phyloP scores from a whole-genome alignment of 1,140 invertebrate species.

The roundworm (Caenorhabditis elegans) region DNA sequence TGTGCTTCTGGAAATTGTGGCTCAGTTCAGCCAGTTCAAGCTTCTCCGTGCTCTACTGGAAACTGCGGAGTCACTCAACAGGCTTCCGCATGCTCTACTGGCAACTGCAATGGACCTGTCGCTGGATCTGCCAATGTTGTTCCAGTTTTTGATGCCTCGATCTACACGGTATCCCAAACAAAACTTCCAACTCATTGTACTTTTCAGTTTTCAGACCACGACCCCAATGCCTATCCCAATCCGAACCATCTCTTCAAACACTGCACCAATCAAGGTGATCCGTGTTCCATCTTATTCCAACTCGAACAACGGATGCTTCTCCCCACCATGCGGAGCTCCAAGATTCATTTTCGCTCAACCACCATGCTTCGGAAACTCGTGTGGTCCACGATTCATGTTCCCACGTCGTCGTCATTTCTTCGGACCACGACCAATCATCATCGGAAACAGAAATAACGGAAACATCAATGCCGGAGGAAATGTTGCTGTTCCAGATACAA shows the following conservation, averaged over 20 bases:
- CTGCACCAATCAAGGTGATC: not conserved
- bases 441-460: constrained; percentile 8
- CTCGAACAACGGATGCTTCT: not conserved
- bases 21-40: not conserved
- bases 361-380: constrained; percentile 17
- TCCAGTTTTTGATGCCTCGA: not conserved
- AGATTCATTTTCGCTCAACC: constrained; percentile 20
- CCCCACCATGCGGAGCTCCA: constrained; percentile 5
- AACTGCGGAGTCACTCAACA: not conserved
- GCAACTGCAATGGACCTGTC: not conserved
- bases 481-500: constrained; percentile 1
- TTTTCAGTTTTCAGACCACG: constrained; percentile 3
- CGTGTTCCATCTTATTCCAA: constrained; percentile 13
- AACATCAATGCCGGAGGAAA: not conserved
- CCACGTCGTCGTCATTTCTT: constrained; percentile 26
- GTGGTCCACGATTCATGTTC: constrained; percentile 3
- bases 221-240: not conserved
- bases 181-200: not conserved
- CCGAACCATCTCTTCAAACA: not conserved
- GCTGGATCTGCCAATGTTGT: not conserved
- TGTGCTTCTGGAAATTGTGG: no score
- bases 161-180: not conserved
- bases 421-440: not conserved
- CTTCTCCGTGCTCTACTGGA: not conserved
- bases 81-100: not conserved